A percentile compares a stretch with the other conserved stretches of the same genome.
These are phyloP conservation scores for Galerucella calmariensis DNA, from an alignment of 2,888 invertebrate species.

Conservation along the genomic window DNA sequence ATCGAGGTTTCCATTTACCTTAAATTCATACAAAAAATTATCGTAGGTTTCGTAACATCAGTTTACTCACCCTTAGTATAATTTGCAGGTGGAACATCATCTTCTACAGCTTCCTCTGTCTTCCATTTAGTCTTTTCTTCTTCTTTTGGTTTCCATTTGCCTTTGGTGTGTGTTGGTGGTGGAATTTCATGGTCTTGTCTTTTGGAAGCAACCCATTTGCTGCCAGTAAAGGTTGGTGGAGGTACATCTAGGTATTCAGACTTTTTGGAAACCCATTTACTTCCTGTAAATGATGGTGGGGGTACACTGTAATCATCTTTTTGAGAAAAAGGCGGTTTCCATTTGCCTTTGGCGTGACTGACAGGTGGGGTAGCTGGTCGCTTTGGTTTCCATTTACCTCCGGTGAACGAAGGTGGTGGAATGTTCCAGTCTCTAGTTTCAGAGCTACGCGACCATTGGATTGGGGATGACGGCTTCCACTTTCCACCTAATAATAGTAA, in stretches of 20 bases:
- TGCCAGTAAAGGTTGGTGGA: slow-evolving; percentile 64
- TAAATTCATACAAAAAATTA: neutral
- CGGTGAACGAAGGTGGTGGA: slow-evolving; percentile 69
- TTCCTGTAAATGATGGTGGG: slow-evolving; percentile 67
- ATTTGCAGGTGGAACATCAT: slow-evolving; percentile 42
- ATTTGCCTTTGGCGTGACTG: slow-evolving; percentile 65
- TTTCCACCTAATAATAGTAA: slow-evolving; percentile 67
- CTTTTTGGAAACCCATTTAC: slow-evolving; percentile 67
- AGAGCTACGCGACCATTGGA: slow-evolving; percentile 57
- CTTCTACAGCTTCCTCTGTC: slow-evolving; percentile 56
- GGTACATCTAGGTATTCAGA: slow-evolving; percentile 45
- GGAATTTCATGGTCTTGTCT: slow-evolving; percentile 44
- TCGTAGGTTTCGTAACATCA: neutral
- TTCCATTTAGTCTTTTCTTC: slow-evolving; percentile 71
- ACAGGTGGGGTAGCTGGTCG: slow-evolving; percentile 54
- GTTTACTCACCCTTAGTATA: slow-evolving; percentile 36
- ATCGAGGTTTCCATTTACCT: slow-evolving; percentile 61
- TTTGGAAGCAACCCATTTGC: slow-evolving; percentile 69
- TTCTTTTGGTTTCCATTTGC: slow-evolving; percentile 68
- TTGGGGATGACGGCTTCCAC: slow-evolving; percentile 75
- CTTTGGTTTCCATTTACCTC: slow-evolving; percentile 75
- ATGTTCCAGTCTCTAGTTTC: slow-evolving; percentile 68
- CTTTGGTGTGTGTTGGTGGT: slow-evolving; percentile 68
- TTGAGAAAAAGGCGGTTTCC: slow-evolving; percentile 66
- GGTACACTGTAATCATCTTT: slow-evolving; percentile 43